Conservation (phyloP, 2,888 invertebrate genomes). For the Empis livida region DNA sequence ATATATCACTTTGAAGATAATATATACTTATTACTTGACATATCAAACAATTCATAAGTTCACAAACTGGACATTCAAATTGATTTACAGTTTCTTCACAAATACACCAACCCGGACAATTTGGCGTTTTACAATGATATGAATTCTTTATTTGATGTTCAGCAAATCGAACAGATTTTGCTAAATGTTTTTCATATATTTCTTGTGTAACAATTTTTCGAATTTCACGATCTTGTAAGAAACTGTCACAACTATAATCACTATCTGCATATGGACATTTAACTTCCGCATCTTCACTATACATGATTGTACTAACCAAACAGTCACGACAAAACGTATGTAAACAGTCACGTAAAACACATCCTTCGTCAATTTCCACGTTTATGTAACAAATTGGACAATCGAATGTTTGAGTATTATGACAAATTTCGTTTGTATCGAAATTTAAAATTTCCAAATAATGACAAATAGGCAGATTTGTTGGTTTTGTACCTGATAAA, state of each 20-base stretch:
- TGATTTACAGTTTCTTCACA: conserved; percentile 75
- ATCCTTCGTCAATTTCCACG: conserved; percentile 51
- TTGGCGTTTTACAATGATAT: conserved; percentile 81
- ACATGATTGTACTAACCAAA: conserved; percentile 55
- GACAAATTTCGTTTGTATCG: conserved; percentile 55
- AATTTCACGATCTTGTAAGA: conserved; percentile 75
- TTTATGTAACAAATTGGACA: conserved; percentile 70
- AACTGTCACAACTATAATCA: conserved; percentile 56
- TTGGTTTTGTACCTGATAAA: background rate
- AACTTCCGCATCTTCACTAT: conserved; percentile 64
- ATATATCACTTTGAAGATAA: background rate
- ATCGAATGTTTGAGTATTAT: conserved; percentile 59
- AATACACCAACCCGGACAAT: conserved; percentile 82
- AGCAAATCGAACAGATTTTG: conserved; percentile 65
- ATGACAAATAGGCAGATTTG: conserved; percentile 20
- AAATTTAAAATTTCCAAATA: conserved; percentile 55
- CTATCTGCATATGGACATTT: conserved; percentile 71
- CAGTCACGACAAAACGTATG: conserved; percentile 74
- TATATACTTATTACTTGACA: conserved; percentile 53
- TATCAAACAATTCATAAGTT: conserved; percentile 65
- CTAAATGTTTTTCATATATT: conserved; percentile 66
- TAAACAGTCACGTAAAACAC: conserved; percentile 71
- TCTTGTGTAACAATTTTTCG: conserved; percentile 58
- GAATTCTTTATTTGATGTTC: conserved; percentile 68
- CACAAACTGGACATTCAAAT: conserved; percentile 72